These are phyloP conservation scores for Heterodera carotae DNA, from an alignment of 1,140 invertebrate genomes.

Conservation along the genomic window DNA sequence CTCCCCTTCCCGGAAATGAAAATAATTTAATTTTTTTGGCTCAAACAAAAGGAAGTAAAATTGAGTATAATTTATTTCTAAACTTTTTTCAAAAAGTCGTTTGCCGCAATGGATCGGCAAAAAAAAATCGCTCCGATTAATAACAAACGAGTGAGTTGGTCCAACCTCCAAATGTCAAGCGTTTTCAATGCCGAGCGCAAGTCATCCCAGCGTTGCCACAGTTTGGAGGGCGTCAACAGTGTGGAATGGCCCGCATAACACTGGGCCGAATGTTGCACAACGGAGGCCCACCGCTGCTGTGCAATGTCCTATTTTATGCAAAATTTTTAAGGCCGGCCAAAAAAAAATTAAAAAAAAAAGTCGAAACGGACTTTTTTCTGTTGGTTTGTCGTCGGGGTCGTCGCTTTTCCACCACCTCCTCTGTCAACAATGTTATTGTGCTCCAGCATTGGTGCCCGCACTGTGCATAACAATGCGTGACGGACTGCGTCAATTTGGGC, in stretches of 20 bases:
- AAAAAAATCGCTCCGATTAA: no score
- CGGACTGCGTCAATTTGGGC: slow-evolving; percentile 52
- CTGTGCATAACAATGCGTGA: slow-evolving; percentile 52
- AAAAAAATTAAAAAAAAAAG: neutral
- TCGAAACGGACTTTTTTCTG: neutral
- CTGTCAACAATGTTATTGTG: no score
- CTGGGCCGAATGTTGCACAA: slow-evolving; percentile 31
- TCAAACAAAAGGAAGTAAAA: no score
- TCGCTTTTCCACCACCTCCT: neutral
- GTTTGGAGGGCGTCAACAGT: slow-evolving; percentile 54
- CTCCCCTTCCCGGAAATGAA: no score
- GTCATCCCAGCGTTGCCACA: slow-evolving; percentile 54
- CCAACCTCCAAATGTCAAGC: slow-evolving; percentile 47
- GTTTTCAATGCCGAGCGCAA: slow-evolving; percentile 48
- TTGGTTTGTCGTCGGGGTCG: neutral
- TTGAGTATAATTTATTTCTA: no score
- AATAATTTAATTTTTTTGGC: no score
- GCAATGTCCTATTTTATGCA: neutral
- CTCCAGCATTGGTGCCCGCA: slow-evolving; percentile 49
- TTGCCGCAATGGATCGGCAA: no score
- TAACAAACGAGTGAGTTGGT: no score
- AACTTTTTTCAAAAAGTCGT: no score
- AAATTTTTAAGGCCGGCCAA: neutral
- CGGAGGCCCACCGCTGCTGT: neutral
- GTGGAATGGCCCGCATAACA: slow-evolving; percentile 61